phyloP scores from a whole-genome alignment of 2,113 vertebrate genomes.

The Heterotilapia buettikoferi region DNA sequence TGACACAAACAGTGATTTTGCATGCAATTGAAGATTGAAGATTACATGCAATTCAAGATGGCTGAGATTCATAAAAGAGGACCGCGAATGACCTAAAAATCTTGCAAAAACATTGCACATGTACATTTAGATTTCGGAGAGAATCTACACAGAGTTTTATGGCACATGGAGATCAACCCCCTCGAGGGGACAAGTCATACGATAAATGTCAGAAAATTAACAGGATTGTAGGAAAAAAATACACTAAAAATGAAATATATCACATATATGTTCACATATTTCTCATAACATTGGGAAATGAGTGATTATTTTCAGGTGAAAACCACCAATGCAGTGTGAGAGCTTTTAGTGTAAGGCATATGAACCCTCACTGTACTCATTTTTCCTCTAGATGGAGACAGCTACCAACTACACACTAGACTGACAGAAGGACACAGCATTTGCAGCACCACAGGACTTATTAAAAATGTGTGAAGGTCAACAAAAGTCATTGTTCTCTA shows the following conservation, averaged over 20 bases:
- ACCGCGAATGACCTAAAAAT: background rate
- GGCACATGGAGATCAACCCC: background rate
- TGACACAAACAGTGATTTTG: background rate
- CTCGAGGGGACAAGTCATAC: background rate
- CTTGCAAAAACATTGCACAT: background rate
- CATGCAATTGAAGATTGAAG: background rate
- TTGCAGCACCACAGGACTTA: background rate
- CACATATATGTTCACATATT: background rate
- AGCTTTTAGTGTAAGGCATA: background rate
- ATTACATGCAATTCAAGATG: background rate
- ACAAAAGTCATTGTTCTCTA: background rate
- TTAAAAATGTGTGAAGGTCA: background rate
- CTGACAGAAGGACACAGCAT: background rate
- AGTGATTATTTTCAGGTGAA: background rate
- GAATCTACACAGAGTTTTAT: background rate
- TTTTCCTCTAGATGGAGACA: slow-evolving; percentile 60
- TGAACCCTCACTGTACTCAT: background rate
- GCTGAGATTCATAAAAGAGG: background rate
- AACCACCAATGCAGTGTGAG: background rate
- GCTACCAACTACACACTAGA: background rate
- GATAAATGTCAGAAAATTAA: background rate
- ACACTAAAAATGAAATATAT: background rate
- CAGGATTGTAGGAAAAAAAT: background rate
- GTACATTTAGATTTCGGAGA: background rate
- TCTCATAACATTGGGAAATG: background rate